Evolutionary conservation across 1,140 invertebrate species (phyloP), one percentile per base, ranked within the genome.

Genomic region (Rhynchophorus ferrugineus): DNA sequence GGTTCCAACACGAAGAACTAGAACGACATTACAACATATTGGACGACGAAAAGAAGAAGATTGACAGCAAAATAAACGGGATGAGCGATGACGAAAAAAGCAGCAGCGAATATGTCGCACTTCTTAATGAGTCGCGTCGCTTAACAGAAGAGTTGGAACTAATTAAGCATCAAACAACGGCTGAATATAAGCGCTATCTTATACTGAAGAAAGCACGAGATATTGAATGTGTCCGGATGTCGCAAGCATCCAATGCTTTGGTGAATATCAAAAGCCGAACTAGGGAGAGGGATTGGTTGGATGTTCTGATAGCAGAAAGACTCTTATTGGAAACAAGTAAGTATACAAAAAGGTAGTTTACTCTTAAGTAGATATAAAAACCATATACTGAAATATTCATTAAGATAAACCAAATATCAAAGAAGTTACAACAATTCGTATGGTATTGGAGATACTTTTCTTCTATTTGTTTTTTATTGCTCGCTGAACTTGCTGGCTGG

Each of bases 291-390:
- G 43, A 47, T 19, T 58, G 51, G 44, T 14, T 38, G 7, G 48
- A 54, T 7, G 14, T 35, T 17, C 22, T 55, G 19, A 20, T 58
- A 8, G 52, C 57, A n/a, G 47, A 58, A 48, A 51, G 14, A 7
- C 33, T 58, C 7, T 20, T 58, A 17, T 24, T 58, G 9, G 47
- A 58, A 34, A 38, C 57, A 9, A 48, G 56, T 57, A 24, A 49
- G 56, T 57, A 9, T 16, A n/a, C n/a, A n/a, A n/a, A n/a, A n/a
- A n/a, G n/a, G n/a, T n/a, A n/a, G n/a, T n/a, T n/a, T n/a, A n/a
- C n/a, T n/a, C n/a, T n/a, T n/a, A n/a, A n/a, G n/a, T n/a, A n/a
- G n/a, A n/a, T n/a, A n/a, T n/a, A n/a, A n/a, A n/a, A n/a, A n/a
- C n/a, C n/a, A n/a, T n/a, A n/a, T n/a, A n/a, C n/a, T n/a, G n/a